Base-by-base conservation (phyloP, 2,888 invertebrate genomes). In the Leptinotarsa peninsularis region DNA sequence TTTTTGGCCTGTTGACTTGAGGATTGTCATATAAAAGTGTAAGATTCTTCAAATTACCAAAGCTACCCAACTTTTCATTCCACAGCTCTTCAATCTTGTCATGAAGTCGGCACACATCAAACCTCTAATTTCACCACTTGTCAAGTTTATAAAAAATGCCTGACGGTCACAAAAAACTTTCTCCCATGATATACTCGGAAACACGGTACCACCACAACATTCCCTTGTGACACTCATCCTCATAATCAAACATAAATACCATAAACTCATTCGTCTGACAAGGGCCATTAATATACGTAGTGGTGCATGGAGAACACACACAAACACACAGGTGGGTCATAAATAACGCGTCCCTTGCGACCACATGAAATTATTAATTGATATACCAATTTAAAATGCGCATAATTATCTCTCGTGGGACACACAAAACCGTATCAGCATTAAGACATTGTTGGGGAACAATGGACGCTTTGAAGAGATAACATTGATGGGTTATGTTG, bases 321-420 rank as follows among this genome's bases (percentile, higher is more conserved):
- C 63, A 50, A 14, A 56, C 56, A n/a, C 56, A 63, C 63, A 63
- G 63, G 63, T 63, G 63, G 63, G 63, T 43, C 33, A 63, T 63
- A 63, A 63, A 63, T 63, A 33, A 63, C 18, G n/a, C 33, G 63
- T 43, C 63, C 63, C 63, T 33, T n/a, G 13, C 63, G 33, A 63
- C 43, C 43, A 63, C 63, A 63, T 63, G 17, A 63, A 63, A n/a
- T 63, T 63, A 63, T 63, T 63, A 63, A 63, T 63, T 63, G 63
- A 63, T 63, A 63, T 63, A 63, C 63, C 63, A 63, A 63, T 63
- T 63, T n/a, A n/a, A 63, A 63, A 63, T 63, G 63, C 63, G 14
- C 63, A 63, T 63, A 63, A 63, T 63, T 63, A 63, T 33, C 63
- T 43, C 63, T 63, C 63, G 63, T 63, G 63, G 63, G 63, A 63